Percentiles rank a stretch among this genome's conserved stretches.
Conservation (phyloP, 2,797 vertebrate genomes). For the Scleropages formosus region DNA sequence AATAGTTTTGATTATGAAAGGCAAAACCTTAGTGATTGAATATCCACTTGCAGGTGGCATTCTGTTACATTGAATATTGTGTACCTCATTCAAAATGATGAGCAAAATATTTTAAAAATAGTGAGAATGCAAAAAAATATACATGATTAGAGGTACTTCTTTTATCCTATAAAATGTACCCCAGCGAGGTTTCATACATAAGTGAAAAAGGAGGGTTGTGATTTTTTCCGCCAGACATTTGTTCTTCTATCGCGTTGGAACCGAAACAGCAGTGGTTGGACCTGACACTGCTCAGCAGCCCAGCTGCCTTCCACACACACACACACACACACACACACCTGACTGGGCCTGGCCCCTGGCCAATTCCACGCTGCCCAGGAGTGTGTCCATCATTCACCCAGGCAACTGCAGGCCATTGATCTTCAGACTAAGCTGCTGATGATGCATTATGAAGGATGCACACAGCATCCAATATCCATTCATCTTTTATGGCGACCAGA, state of each 20-base stretch:
- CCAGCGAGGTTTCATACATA: no score
- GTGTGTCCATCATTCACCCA: conserved; percentile 43
- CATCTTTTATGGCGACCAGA: no score
- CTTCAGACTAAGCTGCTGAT: conserved; percentile 59
- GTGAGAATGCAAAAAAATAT: no score
- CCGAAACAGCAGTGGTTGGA: conserved; percentile 47
- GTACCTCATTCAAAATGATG: no score
- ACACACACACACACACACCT: conserved; percentile 31
- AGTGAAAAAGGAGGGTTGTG: background rate
- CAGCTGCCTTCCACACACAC: conserved; percentile 41
- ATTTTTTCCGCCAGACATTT: conserved; percentile 14
- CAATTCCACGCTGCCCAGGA: conserved; percentile 63
- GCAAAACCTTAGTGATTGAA: no score
- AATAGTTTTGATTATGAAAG: no score
- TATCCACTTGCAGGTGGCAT: no score
- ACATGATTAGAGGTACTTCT: no score
- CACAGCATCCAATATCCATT: no score
- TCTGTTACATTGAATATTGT: no score
- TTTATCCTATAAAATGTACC: no score
- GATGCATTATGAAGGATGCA: conserved; percentile 48
- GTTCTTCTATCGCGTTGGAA: conserved; percentile 31
- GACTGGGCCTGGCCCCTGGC: conserved; percentile 52
- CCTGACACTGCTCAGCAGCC: conserved; percentile 44
- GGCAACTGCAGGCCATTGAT: conserved; percentile 57
- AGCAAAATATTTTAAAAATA: no score